Evolutionary conservation across 2,797 vertebrate species (phyloP).

Genomic region (Lepidocolaptes lacrymiger): DNA sequence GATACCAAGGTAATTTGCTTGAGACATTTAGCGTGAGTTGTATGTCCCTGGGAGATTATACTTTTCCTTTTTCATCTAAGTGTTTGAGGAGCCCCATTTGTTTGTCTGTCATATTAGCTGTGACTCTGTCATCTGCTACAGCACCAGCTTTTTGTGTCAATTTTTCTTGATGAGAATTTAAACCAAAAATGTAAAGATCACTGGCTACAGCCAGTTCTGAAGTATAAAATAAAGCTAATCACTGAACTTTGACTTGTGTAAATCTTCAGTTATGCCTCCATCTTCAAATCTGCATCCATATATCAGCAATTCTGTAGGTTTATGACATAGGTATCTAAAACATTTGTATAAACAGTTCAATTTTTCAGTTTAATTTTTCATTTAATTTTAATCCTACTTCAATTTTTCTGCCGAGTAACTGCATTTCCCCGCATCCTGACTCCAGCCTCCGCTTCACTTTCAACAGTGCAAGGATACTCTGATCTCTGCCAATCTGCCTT

Average conservation of each 20-base stretch:
- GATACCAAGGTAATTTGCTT: not conserved
- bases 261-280: not conserved
- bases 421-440: fast-evolving
- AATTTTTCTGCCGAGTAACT: not conserved
- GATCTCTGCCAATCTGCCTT: not conserved
- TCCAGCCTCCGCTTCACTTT: not conserved
- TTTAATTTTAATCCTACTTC: not conserved
- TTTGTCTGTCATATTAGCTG: not conserved
- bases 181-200: not conserved
- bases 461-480: not conserved
- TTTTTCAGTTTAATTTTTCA: not conserved
- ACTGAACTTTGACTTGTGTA: not conserved
- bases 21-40: not conserved
- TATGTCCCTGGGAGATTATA: not conserved
- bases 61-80: not conserved
- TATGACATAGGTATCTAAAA: not conserved
- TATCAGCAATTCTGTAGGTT: not conserved
- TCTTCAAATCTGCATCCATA: not conserved
- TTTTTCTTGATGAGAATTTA: not conserved
- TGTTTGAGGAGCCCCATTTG: fast-evolving
- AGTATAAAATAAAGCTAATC: not conserved
- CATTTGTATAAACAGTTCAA: not conserved
- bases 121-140: not conserved
- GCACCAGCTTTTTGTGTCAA: not conserved
- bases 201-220: not conserved